These are phyloP conservation scores for Proterorhinus semilunaris DNA, from an alignment of 2,113 vertebrate species.

Conservation along the genomic window DNA sequence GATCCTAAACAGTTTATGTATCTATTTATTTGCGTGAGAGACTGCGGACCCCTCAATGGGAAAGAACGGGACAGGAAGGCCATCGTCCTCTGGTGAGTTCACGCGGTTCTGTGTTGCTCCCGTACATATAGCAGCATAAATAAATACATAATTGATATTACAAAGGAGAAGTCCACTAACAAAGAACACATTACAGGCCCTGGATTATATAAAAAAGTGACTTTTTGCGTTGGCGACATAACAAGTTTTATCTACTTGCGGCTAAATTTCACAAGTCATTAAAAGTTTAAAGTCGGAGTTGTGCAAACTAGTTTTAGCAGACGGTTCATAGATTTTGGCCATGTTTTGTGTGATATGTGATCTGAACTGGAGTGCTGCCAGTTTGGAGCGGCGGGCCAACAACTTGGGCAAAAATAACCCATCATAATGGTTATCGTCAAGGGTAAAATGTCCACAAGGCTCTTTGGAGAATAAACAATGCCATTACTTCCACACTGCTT, in stretches of 20 bases:
- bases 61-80: no score
- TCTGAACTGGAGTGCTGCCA: slow-evolving; percentile 1
- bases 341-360: neutral
- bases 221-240: neutral
- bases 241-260: neutral
- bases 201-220: no score
- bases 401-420: neutral
- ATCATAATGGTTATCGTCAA: neutral
- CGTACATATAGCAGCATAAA: no score
- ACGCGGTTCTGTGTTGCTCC: no score
- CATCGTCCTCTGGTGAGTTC: no score
- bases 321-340: neutral
- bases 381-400: neutral
- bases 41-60: no score
- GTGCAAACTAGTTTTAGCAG: neutral
- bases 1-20: no score
- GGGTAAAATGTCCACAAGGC: neutral
- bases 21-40: no score
- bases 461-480: neutral
- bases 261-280: neutral
- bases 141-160: no score
- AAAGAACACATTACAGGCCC: no score
- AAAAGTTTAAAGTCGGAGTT: neutral
- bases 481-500: no score
- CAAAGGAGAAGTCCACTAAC: no score